Evolutionary conservation across 1,140 invertebrate genomes (phyloP), one percentile per base, ranked within the genome.

Genomic region (Calycopis cecrops): DNA sequence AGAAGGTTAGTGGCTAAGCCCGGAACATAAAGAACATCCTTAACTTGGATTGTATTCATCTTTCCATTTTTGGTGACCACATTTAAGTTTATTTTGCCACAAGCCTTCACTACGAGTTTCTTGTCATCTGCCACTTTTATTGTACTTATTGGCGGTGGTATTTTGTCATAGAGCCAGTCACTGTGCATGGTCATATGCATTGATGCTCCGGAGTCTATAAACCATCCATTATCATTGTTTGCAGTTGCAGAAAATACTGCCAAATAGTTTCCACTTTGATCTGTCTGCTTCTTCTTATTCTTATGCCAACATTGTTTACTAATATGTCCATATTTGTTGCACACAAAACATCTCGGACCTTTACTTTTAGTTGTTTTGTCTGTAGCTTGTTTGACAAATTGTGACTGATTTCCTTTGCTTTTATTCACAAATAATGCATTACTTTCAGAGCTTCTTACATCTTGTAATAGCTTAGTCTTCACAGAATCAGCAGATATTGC

Each of bases 21-120:
- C 9, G 71, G 67, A 14, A 76, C 62, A 67, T 60, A 72, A 1
- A 73, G 54, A 42, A 75, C 71, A 61, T 79, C 61, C 17, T 65
- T 8, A 21, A 72, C 48, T 38, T 50, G 8, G n/a, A 72, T 67
- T 10, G 3, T 38, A 2, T 59, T 10, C 9, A 12, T 17, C 28
- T 62, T 55, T 17, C 62, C 60, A 35, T 65, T 42, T 9, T 37
- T 35, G n/a, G 38, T 37, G 1, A 57, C 4, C 18, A 66, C 55
- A 50, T 63, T 10, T 18, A 71, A 9, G 7, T 48, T 59, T 1
- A 72, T 21, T 9, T 67, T 65, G 4, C 65, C 67, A 57, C 57
- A 62, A 0, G 28, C 4, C 54, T 65, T 40, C 0, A 73, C 67
- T 10, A 4, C 0, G 4, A 64, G 38, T 28, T 48, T 59, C 35